Percentiles rank a stretch among this genome's conserved stretches.
These are phyloP conservation scores for Chrysopilus asiliformis DNA, from an alignment of 2,888 invertebrate species.

Conservation along the genomic window DNA sequence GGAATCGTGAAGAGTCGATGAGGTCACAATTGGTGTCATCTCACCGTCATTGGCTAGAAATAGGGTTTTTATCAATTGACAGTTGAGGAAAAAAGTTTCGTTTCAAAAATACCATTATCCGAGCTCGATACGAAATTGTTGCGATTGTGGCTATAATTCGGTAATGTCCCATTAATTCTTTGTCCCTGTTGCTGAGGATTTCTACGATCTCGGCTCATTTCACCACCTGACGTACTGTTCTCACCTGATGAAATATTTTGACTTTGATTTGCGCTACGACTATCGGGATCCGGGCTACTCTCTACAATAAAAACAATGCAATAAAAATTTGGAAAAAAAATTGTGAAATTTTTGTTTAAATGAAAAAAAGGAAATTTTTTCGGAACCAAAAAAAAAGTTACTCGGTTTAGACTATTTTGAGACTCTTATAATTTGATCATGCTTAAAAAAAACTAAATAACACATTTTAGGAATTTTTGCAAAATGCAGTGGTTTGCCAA, in stretches of 20 bases:
- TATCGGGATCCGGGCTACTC: constrained; percentile 16
- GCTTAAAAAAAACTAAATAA: no score
- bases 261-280: constrained; percentile 9
- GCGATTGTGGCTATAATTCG: constrained; percentile 22
- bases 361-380: constrained; percentile 3
- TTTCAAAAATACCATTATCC: constrained; percentile 15
- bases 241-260: constrained; percentile 13
- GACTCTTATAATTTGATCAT: no score
- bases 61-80: not conserved
- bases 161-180: constrained; percentile 15
- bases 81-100: not conserved
- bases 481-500: no score
- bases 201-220: constrained; percentile 10
- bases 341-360: not conserved
- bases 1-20: constrained; percentile 11
- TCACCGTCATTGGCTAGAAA: constrained; percentile 13
- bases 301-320: constrained; percentile 9
- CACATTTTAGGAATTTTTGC: no score
- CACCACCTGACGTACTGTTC: constrained; percentile 12
- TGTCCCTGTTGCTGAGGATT: constrained; percentile 5
- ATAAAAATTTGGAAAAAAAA: no score
- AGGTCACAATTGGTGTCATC: constrained; percentile 4
- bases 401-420: no score
- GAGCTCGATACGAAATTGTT: constrained; percentile 31
- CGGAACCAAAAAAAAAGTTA: no score